These are phyloP conservation scores for Nemoura dubitans DNA, from an alignment of 2,888 invertebrate species.

Conservation along the genomic window DNA sequence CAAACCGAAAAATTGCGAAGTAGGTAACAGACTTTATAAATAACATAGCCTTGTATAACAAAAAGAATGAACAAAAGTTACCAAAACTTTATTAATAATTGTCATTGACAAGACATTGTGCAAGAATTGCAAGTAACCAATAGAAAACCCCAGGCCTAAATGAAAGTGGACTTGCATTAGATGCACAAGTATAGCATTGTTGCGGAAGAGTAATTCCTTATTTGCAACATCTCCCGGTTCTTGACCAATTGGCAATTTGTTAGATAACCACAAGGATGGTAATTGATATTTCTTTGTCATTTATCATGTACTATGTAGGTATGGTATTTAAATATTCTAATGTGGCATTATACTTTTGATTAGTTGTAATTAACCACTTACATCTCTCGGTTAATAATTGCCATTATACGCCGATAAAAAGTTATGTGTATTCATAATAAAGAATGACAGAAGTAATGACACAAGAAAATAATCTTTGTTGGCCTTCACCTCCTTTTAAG, in stretches of 20 bases:
- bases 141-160: no score
- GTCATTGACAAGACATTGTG: no score
- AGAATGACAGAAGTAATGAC: neutral
- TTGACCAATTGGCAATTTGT: neutral
- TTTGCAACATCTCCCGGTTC: neutral
- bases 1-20: no score
- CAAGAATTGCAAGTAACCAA: no score
- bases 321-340: neutral
- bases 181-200: neutral
- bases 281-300: neutral
- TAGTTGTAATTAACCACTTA: slow-evolving; percentile 4
- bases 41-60: no score
- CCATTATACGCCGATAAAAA: neutral
- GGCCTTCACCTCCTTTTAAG: neutral
- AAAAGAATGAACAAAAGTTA: no score
- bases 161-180: no score
- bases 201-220: neutral
- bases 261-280: neutral
- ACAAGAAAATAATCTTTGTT: neutral
- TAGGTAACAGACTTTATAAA: no score
- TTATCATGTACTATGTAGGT: slow-evolving; percentile 1
- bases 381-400: neutral
- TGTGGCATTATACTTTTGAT: neutral
- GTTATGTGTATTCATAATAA: neutral
- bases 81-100: no score